These are phyloP conservation scores for Corydoras maculifer DNA, from an alignment of 2,113 vertebrate species.

Conservation along the genomic window DNA sequence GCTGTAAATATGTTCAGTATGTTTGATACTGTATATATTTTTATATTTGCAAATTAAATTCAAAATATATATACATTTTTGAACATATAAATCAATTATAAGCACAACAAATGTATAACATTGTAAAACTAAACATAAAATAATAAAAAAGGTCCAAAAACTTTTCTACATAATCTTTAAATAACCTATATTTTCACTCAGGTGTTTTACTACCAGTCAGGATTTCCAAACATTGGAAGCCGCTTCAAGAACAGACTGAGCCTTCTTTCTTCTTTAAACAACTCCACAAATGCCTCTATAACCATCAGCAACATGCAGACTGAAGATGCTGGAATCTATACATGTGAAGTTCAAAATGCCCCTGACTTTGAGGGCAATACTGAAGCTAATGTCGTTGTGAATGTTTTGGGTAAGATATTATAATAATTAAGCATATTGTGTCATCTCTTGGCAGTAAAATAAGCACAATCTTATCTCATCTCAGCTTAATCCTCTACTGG, in stretches of 20 bases:
- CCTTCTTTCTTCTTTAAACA: conserved; percentile 50
- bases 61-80: too few relatives aligned
- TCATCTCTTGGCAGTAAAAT: neutral
- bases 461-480: too few relatives aligned
- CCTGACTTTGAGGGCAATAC: conserved; percentile 55
- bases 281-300: conserved; percentile 66
- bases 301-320: conserved; percentile 70
- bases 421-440: neutral
- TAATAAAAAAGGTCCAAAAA: neutral
- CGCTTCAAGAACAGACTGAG: conserved; percentile 56
- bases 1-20: too few relatives aligned
- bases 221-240: conserved; percentile 1
- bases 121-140: too few relatives aligned
- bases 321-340: conserved; percentile 72
- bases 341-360: conserved; percentile 74
- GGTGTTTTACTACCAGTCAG: conserved; percentile 55
- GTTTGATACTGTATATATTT: too few relatives aligned
- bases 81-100: too few relatives aligned
- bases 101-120: too few relatives aligned
- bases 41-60: too few relatives aligned
- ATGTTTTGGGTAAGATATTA: conserved; percentile 67
- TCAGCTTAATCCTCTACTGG: too few relatives aligned
- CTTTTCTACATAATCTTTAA: neutral
- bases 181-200: conserved; percentile 36
- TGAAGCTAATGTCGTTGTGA: conserved; percentile 62